Evolutionary conservation across 2,797 vertebrate species (phyloP).

Genomic region (Sebastes itinus): DNA sequence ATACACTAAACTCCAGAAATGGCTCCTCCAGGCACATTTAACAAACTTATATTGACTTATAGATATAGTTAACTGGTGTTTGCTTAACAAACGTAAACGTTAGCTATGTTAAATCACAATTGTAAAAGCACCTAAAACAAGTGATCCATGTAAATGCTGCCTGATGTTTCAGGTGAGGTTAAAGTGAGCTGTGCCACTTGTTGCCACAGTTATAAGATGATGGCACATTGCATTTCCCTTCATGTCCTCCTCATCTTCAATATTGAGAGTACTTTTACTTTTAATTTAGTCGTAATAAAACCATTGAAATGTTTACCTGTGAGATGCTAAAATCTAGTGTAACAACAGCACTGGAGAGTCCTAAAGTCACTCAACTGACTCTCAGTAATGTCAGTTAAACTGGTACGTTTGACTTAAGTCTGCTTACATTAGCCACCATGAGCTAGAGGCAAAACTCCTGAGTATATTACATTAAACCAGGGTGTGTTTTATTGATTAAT

Average conservation of each 20-base stretch:
- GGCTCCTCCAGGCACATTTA: neutral
- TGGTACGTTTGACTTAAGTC: neutral
- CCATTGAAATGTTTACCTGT: neutral
- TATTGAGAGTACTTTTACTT: neutral
- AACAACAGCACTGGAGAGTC: neutral
- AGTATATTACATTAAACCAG: neutral
- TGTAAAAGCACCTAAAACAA: neutral
- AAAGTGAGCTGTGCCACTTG: neutral
- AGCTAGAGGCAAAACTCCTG: neutral
- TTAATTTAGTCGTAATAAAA: neutral
- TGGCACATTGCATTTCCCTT: neutral
- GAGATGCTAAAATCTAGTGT: neutral
- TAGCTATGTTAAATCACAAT: neutral
- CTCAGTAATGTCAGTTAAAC: neutral
- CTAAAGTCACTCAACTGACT: neutral
- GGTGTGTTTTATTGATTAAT: neutral
- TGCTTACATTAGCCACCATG: neutral
- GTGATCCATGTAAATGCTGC: neutral
- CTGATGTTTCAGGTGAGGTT: neutral
- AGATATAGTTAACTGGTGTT: neutral
- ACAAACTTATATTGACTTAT: neutral
- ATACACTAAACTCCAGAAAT: no score
- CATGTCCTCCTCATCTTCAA: neutral
- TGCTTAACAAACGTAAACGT: neutral
- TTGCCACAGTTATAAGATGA: neutral